Evolutionary conservation across 2,113 vertebrate genomes (phyloP).

Genomic region (Spilogale gracilis): DNA sequence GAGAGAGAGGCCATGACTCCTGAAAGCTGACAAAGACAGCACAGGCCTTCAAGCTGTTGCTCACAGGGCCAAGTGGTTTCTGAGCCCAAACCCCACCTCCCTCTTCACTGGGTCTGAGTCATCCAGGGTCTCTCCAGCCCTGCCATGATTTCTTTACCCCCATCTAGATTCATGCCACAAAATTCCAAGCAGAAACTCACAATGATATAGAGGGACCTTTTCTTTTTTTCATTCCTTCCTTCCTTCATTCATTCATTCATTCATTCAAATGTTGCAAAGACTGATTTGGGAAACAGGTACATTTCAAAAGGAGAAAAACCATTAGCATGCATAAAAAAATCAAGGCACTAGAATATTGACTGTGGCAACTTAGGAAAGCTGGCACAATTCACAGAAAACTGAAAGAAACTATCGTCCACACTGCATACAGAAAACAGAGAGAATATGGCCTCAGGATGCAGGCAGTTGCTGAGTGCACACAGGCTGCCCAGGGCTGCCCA

Average conservation of each 20-base stretch:
- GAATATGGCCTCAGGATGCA: background rate
- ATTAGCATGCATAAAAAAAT: constrained; percentile 71
- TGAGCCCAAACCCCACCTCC: background rate
- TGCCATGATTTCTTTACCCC: background rate
- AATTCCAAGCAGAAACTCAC: background rate
- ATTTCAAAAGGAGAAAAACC: constrained; percentile 51
- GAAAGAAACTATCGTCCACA: constrained; percentile 23
- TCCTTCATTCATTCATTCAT: background rate
- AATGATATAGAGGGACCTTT: background rate
- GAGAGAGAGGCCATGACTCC: background rate
- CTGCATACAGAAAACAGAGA: background rate
- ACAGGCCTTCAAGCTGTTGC: background rate
- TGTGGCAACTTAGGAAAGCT: constrained; percentile 55
- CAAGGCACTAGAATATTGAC: constrained; percentile 66
- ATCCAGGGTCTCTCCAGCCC: background rate
- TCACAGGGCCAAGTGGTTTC: background rate
- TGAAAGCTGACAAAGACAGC: background rate
- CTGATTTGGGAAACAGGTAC: constrained; percentile 23
- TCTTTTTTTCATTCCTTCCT: background rate
- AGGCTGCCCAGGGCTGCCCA: background rate
- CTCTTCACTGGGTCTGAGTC: background rate
- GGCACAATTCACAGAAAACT: constrained; percentile 46
- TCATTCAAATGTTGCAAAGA: constrained; percentile 44
- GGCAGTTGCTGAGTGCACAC: background rate
- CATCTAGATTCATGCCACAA: background rate